Evolutionary conservation across 2,113 vertebrate genomes (phyloP).

Genomic region (Camelus bactrianus): DNA sequence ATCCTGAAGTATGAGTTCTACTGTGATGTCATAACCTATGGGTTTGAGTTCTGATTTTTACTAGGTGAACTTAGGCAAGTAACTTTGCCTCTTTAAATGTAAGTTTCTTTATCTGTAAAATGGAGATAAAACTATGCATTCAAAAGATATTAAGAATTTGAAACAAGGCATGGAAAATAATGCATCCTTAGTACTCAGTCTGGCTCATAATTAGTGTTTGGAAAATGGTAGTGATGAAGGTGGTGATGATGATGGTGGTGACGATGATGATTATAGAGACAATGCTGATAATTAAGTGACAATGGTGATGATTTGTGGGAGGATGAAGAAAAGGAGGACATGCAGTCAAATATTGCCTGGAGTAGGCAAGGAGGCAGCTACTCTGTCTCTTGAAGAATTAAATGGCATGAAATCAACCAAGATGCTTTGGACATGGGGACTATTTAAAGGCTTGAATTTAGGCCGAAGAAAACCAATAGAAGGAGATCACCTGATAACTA

Average conservation of each 20-base stretch:
- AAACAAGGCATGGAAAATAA: background rate
- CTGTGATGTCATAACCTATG: background rate
- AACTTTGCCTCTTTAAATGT: background rate
- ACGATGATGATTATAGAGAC: background rate
- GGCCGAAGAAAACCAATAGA: background rate
- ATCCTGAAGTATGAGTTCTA: background rate
- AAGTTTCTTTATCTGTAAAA: background rate
- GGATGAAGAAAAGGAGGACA: background rate
- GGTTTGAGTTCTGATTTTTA: constrained; percentile 38
- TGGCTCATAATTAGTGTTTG: background rate
- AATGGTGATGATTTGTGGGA: background rate
- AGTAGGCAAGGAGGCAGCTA: background rate
- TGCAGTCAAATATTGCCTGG: background rate
- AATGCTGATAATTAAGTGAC: background rate
- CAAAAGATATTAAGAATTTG: background rate
- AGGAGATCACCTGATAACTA: background rate
- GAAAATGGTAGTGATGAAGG: background rate
- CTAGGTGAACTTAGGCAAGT: background rate
- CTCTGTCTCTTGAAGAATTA: background rate
- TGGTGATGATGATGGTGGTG: background rate
- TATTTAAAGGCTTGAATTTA: background rate
- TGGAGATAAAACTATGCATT: background rate
- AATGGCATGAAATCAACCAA: background rate
- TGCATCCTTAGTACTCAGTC: background rate
- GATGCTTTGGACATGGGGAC: background rate